Evolutionary conservation across 2,797 vertebrate genomes (phyloP), one percentile per base, ranked within the genome.

Genomic region (Scolopax bukidnonensis): DNA sequence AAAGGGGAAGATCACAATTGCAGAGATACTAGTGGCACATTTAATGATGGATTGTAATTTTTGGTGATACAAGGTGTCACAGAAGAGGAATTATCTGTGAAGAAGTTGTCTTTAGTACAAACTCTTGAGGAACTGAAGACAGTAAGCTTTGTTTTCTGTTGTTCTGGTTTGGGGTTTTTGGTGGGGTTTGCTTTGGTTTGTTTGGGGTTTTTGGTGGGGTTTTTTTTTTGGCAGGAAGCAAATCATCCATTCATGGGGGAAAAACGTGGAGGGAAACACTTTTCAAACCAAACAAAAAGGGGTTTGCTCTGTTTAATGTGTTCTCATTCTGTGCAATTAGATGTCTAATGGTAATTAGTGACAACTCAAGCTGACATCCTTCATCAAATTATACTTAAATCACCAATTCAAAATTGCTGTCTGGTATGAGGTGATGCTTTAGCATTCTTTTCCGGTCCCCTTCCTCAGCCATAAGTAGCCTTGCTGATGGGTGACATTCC

Each of bases 321-420:
- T 82, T 93, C 40, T 81, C n/a, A 38, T 69, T 89, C 64, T 77
- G 32, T 60, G 78, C 61, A 93, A 70, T 96, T 96, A 95, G 50
- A 74, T 50, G 60, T 60, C 53, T 92, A 50, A 64, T 90, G 27
- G 48, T 77, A 77, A 89, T 93, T 91, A 90, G 17, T 78, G 84
- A 60, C 79, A 53, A 59, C 41, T 86, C 53, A 84, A 68, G 50
- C 57, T 51, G 69, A 65, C 69, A 59, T 87, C 59, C 41, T 89
- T 94, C 69, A 54, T 88, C 47, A 67, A 79, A 75, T 90, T 56
- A 63, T 17, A 3, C 28, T 81, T 84, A 82, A 95, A 81, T 90
- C 17, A 51, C 47, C 40, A 53, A 16, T 53, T 94, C 36, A 38
- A 1, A 82, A 56, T 91, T 36, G 3, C 47, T 77, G 17, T 61